Evolutionary conservation across 2,113 vertebrate genomes (phyloP), one percentile per base, ranked within the genome.

Genomic region (Bagarius yarrelli): DNA sequence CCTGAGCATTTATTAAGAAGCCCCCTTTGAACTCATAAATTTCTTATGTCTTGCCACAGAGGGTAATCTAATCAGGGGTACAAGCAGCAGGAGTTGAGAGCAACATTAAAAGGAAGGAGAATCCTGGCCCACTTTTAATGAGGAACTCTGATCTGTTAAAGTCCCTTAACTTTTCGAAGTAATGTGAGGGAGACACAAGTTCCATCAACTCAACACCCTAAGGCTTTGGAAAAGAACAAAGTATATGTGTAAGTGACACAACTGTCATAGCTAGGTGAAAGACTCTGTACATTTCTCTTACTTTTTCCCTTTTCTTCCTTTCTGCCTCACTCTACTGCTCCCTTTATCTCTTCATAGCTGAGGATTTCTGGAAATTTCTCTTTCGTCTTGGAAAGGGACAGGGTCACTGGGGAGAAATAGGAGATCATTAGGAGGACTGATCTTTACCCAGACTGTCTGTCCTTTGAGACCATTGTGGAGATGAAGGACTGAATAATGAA

Each of bases 401-500:
- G 56, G 76, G 52, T 64, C 70, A 64, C 83, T 87, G 85, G 85
- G 53, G 89, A 89, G 84, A 76, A 88, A 88, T 88, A 86, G 85
- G 72, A 75, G 34, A 74, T 77, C 83, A 83, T 87, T 88, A 85
- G 78, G 84, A 78, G 83, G 82, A 89, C 81, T 84, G 85, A 89
- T 90, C 87, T 90, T 89, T 90, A 87, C 83, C 81, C 87, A 79
- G 79, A 60, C 79, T 61, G 57, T 85, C 76, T 50, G 52, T 88
- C 88, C 83, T 86, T 76, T 82, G 88, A 85, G 89, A 88, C 78
- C 57, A 84, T 76, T 76, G 76, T 85, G 72, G 83, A 83, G 83
- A 91, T 85, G 85, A 90, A 87, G 86, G 79, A 87, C 88, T 87
- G 83, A 83, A 81, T 87, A 85, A 85, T 91, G 87, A 90, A 89